Percentiles rank a stretch among this genome's conserved stretches.
Conservation (phyloP, 2,113 vertebrate genomes). For the Lophochroa leadbeateri region DNA sequence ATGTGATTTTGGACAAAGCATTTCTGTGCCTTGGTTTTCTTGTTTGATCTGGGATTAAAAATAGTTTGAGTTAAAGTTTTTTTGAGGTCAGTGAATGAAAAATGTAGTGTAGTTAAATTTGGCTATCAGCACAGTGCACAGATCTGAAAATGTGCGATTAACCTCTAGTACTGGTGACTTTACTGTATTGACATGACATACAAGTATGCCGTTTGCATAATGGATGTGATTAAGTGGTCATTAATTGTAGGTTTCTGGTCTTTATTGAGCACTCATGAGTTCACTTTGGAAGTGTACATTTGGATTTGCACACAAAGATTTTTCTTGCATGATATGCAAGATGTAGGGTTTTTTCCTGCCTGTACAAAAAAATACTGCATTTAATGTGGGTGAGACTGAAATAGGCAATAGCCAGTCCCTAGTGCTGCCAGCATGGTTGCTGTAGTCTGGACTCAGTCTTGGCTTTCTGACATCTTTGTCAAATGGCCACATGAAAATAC, state of each 20-base stretch:
- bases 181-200: neutral
- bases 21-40: neutral
- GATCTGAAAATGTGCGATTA: fast-evolving
- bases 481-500: neutral
- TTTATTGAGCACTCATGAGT: neutral
- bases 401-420: neutral
- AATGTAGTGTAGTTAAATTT: neutral
- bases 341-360: fast-evolving
- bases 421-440: neutral
- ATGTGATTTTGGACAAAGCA: neutral
- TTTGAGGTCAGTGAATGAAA: neutral
- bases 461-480: neutral
- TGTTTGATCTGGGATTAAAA: neutral
- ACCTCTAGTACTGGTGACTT: neutral
- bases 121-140: neutral
- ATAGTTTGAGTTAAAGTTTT: neutral
- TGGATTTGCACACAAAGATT: neutral
- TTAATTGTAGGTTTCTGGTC: neutral
- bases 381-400: neutral
- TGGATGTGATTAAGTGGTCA: neutral
- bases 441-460: neutral
- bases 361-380: neutral
- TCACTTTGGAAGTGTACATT: neutral
- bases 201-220: neutral
- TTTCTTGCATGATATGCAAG: neutral